Base-by-base conservation (phyloP, 1,140 invertebrate genomes). In the Dolichoris vasculosae region DNA sequence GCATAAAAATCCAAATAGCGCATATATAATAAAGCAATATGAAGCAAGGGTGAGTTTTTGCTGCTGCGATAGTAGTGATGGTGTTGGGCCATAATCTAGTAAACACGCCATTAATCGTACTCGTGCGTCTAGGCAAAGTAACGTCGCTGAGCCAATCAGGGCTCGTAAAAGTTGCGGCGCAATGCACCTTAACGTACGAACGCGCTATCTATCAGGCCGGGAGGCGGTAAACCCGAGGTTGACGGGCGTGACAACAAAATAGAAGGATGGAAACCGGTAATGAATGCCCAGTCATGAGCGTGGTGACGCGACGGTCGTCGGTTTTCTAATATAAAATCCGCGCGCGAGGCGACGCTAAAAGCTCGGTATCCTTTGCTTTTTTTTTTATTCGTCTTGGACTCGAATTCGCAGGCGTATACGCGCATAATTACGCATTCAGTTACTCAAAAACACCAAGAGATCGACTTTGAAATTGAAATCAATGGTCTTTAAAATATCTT, bases 171-270 rank as follows among this genome's bases (percentile, higher is more conserved):
- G 46, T 38, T 26, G 85, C 43, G 51, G 48, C 2, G 48, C 43
- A 13, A 7, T 13, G 26, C 64, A 4, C 63, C 23, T 48, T 80
- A 87, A 85, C 86, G 83, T 77, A 76, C 77, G 81, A 75, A 82
- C 59, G 63, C 59, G 55, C 83, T 78, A 77, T 85, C 83, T 78
- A 77, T 85, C 83, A 84, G 63, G 0, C 30, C 17, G 63, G 35
- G 20, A 20, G 30, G 2, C 55, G 77, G 13, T 3, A 26, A 63
- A 35, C 9, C 2, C 35, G 77, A 79, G n/a, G 63, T 48, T n/a
- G 64, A 69, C 79, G 79, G 26, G 26, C 23, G 13, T 2, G 40
- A 81, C 63, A 32, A 69, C 79, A 40, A 75, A 75, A 75, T 43
- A 46, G 40, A 48, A n/a, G 46, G 73, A 75, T 32, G 64, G 64